A percentile compares a stretch with the other conserved stretches of the same genome.
These are phyloP conservation scores for Tachuris rubrigastra DNA, from an alignment of 2,113 vertebrate species.

Conservation along the genomic window DNA sequence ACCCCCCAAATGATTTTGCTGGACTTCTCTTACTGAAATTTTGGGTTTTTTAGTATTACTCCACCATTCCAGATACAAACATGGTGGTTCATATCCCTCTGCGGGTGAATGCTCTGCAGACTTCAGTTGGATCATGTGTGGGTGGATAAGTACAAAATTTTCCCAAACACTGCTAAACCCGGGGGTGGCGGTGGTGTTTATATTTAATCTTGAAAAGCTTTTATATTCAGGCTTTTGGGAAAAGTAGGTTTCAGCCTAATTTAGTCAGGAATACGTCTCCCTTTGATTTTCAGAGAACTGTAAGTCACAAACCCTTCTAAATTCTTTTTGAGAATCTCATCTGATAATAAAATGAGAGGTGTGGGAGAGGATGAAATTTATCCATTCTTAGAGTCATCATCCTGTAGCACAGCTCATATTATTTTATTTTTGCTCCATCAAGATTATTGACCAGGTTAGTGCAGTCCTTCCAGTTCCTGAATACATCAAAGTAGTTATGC, in stretches of 20 bases:
- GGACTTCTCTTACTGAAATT: not conserved
- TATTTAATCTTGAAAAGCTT: conserved; percentile 53
- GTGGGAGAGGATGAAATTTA: conserved; percentile 32
- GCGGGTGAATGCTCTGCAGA: not conserved
- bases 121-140: conserved; percentile 11
- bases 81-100: not conserved
- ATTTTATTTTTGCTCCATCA: not conserved
- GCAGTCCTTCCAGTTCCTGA: not conserved
- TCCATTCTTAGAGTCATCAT: not conserved
- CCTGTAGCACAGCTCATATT: not conserved
- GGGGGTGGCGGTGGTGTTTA: not conserved
- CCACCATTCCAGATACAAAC: not conserved
- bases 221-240: conserved; percentile 31
- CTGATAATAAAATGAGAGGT: conserved; percentile 51
- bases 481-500: conserved; percentile 37
- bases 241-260: conserved; percentile 61
- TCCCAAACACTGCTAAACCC: conserved; percentile 36
- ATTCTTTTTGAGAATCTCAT: conserved; percentile 46
- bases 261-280: conserved; percentile 18
- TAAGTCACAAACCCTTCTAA: conserved; percentile 26
- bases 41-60: not conserved
- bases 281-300: conserved; percentile 42
- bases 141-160: conserved; percentile 41
- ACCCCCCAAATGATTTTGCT: not conserved
- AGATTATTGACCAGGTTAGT: conserved; percentile 13